Base-by-base conservation (phyloP, 2,888 invertebrate genomes). In the Acleris literana region DNA sequence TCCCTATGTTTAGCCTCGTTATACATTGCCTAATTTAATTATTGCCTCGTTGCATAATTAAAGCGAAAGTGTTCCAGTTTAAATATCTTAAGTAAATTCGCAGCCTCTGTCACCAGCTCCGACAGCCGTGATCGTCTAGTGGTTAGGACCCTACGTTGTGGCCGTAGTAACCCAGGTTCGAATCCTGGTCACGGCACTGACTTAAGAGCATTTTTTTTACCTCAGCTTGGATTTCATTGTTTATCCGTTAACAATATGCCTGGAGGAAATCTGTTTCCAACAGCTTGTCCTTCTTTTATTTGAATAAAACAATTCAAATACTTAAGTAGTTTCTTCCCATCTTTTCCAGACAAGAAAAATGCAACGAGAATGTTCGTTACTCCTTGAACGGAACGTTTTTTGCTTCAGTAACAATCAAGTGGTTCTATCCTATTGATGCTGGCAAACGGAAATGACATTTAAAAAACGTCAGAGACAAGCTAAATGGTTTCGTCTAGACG, bases 121-220 rank as follows among this genome's bases (percentile, higher is more conserved):
- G 73, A 29, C 70, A 85, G 85, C 93, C 93, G 93, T 93, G 93
- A 94, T 94, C 93, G 94, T 94, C 93, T 94, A 94, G 94, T 94
- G 94, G 94, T 94, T 94, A 95, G 94, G 94, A 95, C 94, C 94
- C 94, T 94, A 94, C 95, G 95, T 95, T 95, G 95, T 95, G 95
- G 95, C 95, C 94, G 94, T 94, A 94, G 94, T 94, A 94, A 95
- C 94, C 94, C 94, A 94, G 94, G 94, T 95, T 94, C 94, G 94
- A 95, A 94, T 94, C 94, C 80, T 81, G 80, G 80, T 81, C 79
- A 81, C 80, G 80, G 81, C 80, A 81, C 78, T 79, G 79, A 58
- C 64, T 1, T 76, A 80, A 75, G 78, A 74, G 75, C 59, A 25
- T 6, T 57, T 25, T 46, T 57, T 56, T 46, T n/a, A 2, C 29